Evolutionary conservation across 2,113 vertebrate species (phyloP), one percentile per base, ranked within the genome.

Genomic region (Cnemophilus loriae): DNA sequence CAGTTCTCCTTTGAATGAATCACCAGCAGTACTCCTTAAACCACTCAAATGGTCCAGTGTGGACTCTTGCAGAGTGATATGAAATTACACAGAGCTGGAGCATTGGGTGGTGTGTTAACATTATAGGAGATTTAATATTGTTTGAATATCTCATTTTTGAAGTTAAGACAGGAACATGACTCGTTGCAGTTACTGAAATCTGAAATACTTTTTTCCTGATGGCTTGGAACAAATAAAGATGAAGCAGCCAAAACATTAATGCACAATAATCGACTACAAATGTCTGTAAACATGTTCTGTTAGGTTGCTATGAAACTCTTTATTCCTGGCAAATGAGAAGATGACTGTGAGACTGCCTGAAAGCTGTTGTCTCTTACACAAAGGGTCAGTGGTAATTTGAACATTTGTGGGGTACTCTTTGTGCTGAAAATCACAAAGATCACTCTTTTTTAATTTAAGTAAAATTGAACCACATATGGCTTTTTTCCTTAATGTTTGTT

Each of bases 281-380:
- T 96, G 95, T 52, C 83, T 90, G 68, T 95, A 96, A 95, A 94
- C 86, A 80, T 74, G 59, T 59, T 84, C 88, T 97, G 94, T 96
- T 97, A 94, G 83, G 90, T 96, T 97, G 94, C 92, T 96, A 97
- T 88, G 96, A 81, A 88, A 92, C 88, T 83, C 73, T 27, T 74
- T 73, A 49, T 65, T 94, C 33, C 67, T 92, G 90, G 79, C 61
- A 6, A 41, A 68, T 0, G 2, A 83, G 61, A 64, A 83, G 46
- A 64, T 65, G 67, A 30, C 49, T 88, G 5, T 79, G 76, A 88
- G 65, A 23, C 26, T 61, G 41, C 56, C 56, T 81, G 53, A 85
- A 80, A 65, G 44, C 57, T 81, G 6, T 80, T 93, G 88, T 65
- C 64, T 44, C 80, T 89, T 84, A 65, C 55, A 30, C 35, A 64